Conservation (phyloP, 2,797 vertebrate species). For the Chiloscyllium punctatum region DNA sequence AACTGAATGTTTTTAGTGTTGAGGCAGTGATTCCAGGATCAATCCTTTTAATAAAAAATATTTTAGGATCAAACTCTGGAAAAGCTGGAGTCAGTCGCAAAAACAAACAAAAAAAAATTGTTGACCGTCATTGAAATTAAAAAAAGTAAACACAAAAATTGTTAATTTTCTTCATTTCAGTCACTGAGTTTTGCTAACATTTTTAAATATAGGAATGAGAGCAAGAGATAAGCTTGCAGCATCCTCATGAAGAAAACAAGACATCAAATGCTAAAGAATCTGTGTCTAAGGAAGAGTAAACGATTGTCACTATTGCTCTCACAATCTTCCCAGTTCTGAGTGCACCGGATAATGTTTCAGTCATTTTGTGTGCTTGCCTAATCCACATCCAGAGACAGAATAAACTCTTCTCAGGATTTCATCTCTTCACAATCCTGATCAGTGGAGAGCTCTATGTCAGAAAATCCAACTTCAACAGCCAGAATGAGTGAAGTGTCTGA, state of each 20-base stretch:
- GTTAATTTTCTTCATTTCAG: slow-evolving; percentile 24
- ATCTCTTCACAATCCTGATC: slow-evolving; percentile 71
- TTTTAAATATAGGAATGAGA: slow-evolving; percentile 38
- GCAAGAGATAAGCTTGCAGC: slow-evolving; percentile 43
- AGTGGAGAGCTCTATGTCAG: slow-evolving; percentile 71
- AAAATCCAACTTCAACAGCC: slow-evolving; percentile 73
- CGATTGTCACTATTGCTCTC: slow-evolving; percentile 65
- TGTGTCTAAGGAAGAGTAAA: slow-evolving; percentile 47
- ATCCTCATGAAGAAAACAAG: slow-evolving; percentile 46
- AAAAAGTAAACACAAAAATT: slow-evolving; percentile 42
- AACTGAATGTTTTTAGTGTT: slow-evolving; percentile 42
- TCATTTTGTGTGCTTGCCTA: slow-evolving; percentile 24
- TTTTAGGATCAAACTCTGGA: slow-evolving; percentile 42
- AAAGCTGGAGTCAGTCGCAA: slow-evolving; percentile 46
- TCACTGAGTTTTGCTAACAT: background rate
- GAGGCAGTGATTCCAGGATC: slow-evolving; percentile 43
- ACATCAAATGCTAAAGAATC: slow-evolving; percentile 45
- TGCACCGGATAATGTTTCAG: slow-evolving; percentile 47
- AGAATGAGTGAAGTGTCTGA: slow-evolving; percentile 80
- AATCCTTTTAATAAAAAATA: slow-evolving; percentile 22
- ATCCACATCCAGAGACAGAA: slow-evolving; percentile 46
- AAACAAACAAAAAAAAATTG: slow-evolving; percentile 42
- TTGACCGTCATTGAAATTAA: slow-evolving; percentile 39
- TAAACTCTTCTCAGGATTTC: slow-evolving; percentile 67
- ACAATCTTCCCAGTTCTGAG: slow-evolving; percentile 49